Conservation (phyloP, 35 echinoderm and acorn worm species). For the Apostichopus japonicus region DNA sequence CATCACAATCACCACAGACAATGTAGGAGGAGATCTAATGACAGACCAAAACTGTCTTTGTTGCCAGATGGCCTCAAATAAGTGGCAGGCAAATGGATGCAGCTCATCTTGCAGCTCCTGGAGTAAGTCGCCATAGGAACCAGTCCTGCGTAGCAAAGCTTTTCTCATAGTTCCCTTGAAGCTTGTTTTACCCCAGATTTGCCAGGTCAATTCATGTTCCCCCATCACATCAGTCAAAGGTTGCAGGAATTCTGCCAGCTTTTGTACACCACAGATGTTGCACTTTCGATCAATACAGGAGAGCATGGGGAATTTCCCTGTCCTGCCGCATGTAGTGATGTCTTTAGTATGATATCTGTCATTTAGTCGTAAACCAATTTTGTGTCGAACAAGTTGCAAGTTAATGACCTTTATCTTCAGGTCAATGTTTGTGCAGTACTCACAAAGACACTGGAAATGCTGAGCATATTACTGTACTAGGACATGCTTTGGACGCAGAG, state of each 20-base stretch:
- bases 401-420: constrained; percentile 16
- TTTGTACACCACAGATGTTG: neutral
- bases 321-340: neutral
- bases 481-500: constrained; percentile 16
- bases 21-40: too few relatives aligned
- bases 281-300: neutral
- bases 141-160: neutral
- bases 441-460: constrained; percentile 1
- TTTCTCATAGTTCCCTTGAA: constrained; percentile 24
- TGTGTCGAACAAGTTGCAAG: neutral
- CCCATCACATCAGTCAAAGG: constrained; percentile 3
- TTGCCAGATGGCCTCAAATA: too few relatives aligned
- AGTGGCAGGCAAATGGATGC: too few relatives aligned
- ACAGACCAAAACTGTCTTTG: too few relatives aligned
- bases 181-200: neutral
- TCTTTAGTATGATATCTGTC: too few relatives aligned
- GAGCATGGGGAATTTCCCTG: constrained; percentile 6
- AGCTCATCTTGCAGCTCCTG: too few relatives aligned
- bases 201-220: neutral
- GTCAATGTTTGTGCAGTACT: constrained; percentile 14
- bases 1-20: too few relatives aligned
- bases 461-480: neutral
- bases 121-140: neutral
- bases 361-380: neutral
- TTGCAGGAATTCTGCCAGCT: neutral